Percentiles rank a stretch among this genome's conserved stretches.
phyloP scores from a whole-genome alignment of 2,888 invertebrate species.

The Leucoptera coffeella region DNA sequence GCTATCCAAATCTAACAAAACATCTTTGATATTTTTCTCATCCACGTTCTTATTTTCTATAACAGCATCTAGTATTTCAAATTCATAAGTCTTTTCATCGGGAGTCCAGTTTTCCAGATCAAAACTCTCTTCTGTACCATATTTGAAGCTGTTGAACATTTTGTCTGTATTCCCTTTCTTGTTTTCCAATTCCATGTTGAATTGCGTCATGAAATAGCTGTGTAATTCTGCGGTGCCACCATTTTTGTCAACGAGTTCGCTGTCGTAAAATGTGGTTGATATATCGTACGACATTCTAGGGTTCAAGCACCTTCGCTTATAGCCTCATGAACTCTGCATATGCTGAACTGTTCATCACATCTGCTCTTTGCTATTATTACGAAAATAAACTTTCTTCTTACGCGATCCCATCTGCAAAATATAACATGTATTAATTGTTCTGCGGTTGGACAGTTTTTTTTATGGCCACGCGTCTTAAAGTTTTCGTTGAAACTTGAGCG shows the following conservation, averaged over 20 bases:
- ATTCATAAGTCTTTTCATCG: conserved; percentile 13
- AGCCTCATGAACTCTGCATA: conserved; percentile 27
- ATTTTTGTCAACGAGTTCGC: conserved; percentile 25
- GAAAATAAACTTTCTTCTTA: conserved; percentile 51
- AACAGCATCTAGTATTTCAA: conserved; percentile 31
- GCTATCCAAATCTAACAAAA: conserved; percentile 31
- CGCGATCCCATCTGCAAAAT: conserved; percentile 44
- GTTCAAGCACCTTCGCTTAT: conserved; percentile 26
- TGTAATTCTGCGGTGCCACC: conserved; percentile 36
- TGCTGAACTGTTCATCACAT: conserved; percentile 31
- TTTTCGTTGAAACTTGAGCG: no score
- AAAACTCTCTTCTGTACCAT: conserved; percentile 34
- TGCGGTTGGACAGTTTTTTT: no score
- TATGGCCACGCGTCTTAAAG: no score
- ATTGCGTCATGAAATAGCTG: conserved; percentile 45
- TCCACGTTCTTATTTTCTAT: conserved; percentile 25
- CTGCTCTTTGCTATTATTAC: conserved; percentile 48
- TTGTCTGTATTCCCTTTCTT: conserved; percentile 20
- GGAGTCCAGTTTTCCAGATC: conserved; percentile 26
- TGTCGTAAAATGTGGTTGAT: conserved; percentile 25
- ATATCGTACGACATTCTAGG: conserved; percentile 29
- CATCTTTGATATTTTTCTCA: conserved; percentile 42
- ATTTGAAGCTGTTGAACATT: conserved; percentile 23
- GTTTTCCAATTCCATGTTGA: conserved; percentile 42
- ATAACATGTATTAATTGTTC: no score